Evolutionary conservation across 2,113 vertebrate genomes (phyloP).

Genomic region (Polyodon spathula): DNA sequence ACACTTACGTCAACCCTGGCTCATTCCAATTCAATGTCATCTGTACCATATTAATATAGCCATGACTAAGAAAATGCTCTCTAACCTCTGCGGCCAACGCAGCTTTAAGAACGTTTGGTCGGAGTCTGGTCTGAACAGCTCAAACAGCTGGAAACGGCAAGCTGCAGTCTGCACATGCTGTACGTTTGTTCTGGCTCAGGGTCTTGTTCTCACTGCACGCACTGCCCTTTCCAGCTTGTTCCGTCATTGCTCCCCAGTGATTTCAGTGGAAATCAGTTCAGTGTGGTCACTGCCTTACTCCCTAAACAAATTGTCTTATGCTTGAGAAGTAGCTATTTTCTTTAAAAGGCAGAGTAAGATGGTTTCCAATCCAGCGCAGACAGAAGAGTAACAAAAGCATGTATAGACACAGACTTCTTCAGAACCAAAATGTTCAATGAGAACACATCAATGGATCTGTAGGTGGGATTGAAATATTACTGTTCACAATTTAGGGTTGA

Average conservation of each 20-base stretch:
- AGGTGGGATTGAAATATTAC: no score
- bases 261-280: constrained; percentile 2
- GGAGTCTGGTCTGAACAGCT: background rate
- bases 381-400: no score
- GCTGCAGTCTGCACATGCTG: constrained; percentile 8
- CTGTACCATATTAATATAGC: no score
- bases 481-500: no score
- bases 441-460: no score
- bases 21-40: no score
- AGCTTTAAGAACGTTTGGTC: background rate
- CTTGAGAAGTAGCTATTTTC: background rate
- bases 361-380: no score
- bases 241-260: background rate
- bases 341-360: background rate
- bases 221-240: background rate
- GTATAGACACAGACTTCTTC: no score
- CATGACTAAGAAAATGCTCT: no score
- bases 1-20: no score
- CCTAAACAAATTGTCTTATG: background rate
- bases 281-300: background rate
- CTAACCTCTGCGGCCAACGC: background rate
- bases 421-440: no score
- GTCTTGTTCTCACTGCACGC: background rate
- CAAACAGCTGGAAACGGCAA: constrained; percentile 8
- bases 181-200: background rate